A percentile compares a stretch with the other conserved stretches of the same genome.
Conservation (phyloP, 2,888 invertebrate genomes). For the Gibbula magus region DNA sequence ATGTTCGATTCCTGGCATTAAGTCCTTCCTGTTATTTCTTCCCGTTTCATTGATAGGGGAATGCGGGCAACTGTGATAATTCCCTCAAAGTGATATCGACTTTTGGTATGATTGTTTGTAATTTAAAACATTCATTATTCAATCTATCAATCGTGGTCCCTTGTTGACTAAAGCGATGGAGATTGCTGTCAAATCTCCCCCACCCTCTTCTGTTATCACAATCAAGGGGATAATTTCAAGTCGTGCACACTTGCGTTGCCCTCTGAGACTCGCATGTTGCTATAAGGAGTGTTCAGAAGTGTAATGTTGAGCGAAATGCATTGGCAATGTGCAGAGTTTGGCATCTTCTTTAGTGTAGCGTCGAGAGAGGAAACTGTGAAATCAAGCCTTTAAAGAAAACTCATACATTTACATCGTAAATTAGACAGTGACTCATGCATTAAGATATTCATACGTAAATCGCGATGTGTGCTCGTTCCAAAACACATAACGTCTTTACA, state of each 20-base stretch:
- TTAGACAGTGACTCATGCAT: too few species aligned
- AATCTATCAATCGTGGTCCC: neutral
- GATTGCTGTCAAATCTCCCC: neutral
- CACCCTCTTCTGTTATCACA: neutral
- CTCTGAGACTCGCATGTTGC: neutral
- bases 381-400: neutral
- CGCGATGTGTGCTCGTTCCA: too few species aligned
- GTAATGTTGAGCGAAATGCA: neutral
- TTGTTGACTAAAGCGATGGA: neutral
- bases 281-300: neutral
- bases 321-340: neutral
- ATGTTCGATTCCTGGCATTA: neutral
- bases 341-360: neutral
- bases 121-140: slow-evolving; percentile 8
- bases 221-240: neutral
- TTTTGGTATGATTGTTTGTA: slow-evolving; percentile 1
- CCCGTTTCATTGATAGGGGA: neutral
- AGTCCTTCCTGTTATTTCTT: neutral
- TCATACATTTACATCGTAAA: too few species aligned
- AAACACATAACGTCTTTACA: too few species aligned
- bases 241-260: neutral
- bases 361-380: neutral
- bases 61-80: neutral
- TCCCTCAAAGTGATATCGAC: neutral
- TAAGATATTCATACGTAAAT: too few species aligned